Percentiles rank a stretch among this genome's conserved stretches.
Conservation (phyloP, 2,113 vertebrate genomes). For the Sardina pilchardus region DNA sequence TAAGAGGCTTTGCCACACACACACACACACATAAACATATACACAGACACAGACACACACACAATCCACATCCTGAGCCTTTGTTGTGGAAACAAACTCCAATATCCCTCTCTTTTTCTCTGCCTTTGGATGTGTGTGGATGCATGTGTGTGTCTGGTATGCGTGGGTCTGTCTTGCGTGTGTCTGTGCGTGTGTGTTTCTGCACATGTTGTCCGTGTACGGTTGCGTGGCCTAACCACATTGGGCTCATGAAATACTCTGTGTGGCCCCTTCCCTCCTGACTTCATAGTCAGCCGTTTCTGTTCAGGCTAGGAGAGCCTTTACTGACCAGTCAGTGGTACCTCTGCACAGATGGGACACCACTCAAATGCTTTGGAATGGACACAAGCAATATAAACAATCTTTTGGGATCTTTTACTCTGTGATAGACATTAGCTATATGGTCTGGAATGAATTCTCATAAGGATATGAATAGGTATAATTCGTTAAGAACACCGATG, state of each 20-base stretch:
- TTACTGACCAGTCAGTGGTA: background rate
- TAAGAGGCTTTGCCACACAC: constrained; percentile 16
- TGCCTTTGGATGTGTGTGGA: constrained; percentile 34
- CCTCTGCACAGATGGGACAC: background rate
- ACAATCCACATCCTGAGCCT: background rate
- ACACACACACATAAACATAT: constrained; percentile 25
- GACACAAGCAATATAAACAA: background rate
- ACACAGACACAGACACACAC: constrained; percentile 20
- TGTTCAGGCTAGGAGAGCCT: background rate
- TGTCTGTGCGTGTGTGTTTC: constrained; percentile 5
- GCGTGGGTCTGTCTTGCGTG: constrained; percentile 32
- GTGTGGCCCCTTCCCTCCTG: background rate
- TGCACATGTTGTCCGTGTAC: constrained; percentile 34
- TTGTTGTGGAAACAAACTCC: background rate
- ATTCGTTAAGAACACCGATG: too few relatives aligned
- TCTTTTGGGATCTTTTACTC: background rate
- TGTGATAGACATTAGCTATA: background rate
- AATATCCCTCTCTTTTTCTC: background rate
- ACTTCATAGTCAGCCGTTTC: background rate
- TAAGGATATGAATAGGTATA: too few relatives aligned
- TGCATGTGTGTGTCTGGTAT: constrained; percentile 50
- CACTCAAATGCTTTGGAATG: background rate
- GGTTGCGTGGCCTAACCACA: background rate
- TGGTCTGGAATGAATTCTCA: too few relatives aligned
- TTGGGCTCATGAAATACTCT: background rate